Percentiles rank a stretch among this genome's conserved stretches.
Evolutionary conservation across 2,113 vertebrate species (phyloP).

Genomic region (Sciurus niger): DNA sequence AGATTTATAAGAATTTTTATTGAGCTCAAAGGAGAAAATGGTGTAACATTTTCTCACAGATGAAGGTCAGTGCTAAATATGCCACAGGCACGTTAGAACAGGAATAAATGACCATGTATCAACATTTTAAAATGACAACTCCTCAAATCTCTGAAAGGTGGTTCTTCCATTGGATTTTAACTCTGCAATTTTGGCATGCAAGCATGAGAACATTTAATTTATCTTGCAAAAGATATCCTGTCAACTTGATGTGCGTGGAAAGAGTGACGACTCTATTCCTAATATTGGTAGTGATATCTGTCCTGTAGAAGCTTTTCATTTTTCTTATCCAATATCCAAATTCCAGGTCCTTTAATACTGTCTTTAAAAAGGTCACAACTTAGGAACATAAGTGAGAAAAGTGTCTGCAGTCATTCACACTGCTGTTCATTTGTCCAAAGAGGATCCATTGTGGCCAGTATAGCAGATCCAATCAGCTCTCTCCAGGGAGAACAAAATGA

Average conservation of each 20-base stretch:
- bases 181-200: not conserved
- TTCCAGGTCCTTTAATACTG: not conserved
- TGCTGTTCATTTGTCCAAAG: not conserved
- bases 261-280: not conserved
- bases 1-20: constrained; percentile 60
- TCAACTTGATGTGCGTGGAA: not conserved
- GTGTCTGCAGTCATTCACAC: not conserved
- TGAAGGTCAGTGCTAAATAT: constrained; percentile 72
- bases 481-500: not conserved
- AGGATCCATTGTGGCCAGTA: not conserved
- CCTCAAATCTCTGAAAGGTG: not conserved
- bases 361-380: not conserved
- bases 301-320: not conserved
- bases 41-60: not conserved
- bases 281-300: not conserved
- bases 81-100: constrained; percentile 6
- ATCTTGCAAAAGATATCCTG: not conserved
- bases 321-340: not conserved
- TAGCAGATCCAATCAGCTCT: not conserved
- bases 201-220: not conserved
- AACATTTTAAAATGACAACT: constrained; percentile 36
- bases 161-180: not conserved
- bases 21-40: constrained; percentile 56
- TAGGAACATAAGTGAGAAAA: not conserved
- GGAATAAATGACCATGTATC: not conserved